These are phyloP conservation scores for Agrotis puta DNA, from an alignment of 2,888 invertebrate species.

Conservation along the genomic window DNA sequence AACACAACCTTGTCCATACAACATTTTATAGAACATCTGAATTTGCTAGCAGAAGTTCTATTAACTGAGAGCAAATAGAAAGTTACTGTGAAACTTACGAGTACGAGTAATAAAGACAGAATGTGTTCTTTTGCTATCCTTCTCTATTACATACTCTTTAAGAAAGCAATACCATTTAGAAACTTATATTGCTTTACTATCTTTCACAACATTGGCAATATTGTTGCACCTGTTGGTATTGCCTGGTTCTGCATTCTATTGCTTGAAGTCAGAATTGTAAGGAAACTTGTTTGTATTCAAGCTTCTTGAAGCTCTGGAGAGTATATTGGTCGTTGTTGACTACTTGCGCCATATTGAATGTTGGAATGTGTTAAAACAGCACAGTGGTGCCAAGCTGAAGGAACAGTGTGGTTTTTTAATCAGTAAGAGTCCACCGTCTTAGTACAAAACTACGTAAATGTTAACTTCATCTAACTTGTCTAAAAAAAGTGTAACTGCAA, in stretches of 20 bases:
- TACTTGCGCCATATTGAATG: background rate
- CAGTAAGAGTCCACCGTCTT: no score
- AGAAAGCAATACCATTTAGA: constrained; percentile 31
- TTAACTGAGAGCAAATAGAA: background rate
- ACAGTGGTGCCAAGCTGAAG: no score
- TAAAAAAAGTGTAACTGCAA: no score
- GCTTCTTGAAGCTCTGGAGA: background rate
- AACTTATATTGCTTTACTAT: constrained; percentile 22
- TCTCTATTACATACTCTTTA: constrained; percentile 10
- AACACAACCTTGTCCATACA: no score
- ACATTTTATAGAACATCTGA: background rate
- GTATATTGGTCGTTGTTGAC: constrained; percentile 1
- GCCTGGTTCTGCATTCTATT: constrained; percentile 22
- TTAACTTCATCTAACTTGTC: no score
- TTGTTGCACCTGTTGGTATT: constrained; percentile 35
- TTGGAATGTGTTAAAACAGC: background rate
- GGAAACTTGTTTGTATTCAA: constrained; percentile 18
- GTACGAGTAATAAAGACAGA: constrained; percentile 6
- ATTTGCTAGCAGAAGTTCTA: background rate
- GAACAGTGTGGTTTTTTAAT: no score
- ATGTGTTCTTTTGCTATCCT: background rate
- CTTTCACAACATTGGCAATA: constrained; percentile 32
- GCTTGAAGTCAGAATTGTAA: constrained; percentile 17
- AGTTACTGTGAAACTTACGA: constrained; percentile 1
- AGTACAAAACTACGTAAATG: no score